These are phyloP conservation scores for Pelagia noctiluca DNA, from an alignment of 30 jellyfish, hydroid and myxozoan species.

Conservation along the genomic window DNA sequence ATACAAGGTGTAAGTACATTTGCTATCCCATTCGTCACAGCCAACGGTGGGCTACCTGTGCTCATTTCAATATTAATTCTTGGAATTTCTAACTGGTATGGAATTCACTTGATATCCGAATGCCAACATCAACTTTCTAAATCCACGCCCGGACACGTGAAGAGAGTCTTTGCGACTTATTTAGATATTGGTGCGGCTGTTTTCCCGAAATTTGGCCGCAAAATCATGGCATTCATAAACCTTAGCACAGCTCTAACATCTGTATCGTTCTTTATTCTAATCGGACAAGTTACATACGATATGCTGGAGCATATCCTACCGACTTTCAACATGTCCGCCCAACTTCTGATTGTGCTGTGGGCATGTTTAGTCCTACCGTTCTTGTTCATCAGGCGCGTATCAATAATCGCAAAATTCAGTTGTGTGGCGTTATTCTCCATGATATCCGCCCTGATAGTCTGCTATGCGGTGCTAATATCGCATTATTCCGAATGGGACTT, in stretches of 20 bases:
- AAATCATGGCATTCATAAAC: slow-evolving; percentile 45
- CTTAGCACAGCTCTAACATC: slow-evolving; percentile 66
- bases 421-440: slow-evolving; percentile 40
- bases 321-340: not conserved
- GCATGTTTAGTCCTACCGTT: slow-evolving; percentile 63
- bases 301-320: slow-evolving; percentile 21
- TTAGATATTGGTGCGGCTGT: slow-evolving; percentile 71
- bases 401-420: slow-evolving; percentile 75
- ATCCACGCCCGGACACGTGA: slow-evolving; percentile 46
- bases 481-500: slow-evolving; percentile 47
- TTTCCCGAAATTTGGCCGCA: slow-evolving; percentile 53
- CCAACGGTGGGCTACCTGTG: slow-evolving; percentile 55
- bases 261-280: slow-evolving; percentile 45
- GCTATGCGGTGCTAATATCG: slow-evolving; percentile 22
- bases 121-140: slow-evolving; percentile 74
- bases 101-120: slow-evolving; percentile 33
- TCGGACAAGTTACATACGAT: slow-evolving; percentile 67
- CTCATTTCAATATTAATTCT: slow-evolving; percentile 3
- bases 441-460: slow-evolving; percentile 6
- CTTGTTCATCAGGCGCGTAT: slow-evolving; percentile 66
- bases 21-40: slow-evolving; percentile 77
- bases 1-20: slow-evolving; percentile 63
- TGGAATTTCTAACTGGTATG: slow-evolving; percentile 60
- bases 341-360: slow-evolving; percentile 60
- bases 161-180: slow-evolving; percentile 60